A percentile compares a stretch with the other conserved stretches of the same genome.
Evolutionary conservation across 2,113 vertebrate species (phyloP).

Genomic region (Isichthys henryi): DNA sequence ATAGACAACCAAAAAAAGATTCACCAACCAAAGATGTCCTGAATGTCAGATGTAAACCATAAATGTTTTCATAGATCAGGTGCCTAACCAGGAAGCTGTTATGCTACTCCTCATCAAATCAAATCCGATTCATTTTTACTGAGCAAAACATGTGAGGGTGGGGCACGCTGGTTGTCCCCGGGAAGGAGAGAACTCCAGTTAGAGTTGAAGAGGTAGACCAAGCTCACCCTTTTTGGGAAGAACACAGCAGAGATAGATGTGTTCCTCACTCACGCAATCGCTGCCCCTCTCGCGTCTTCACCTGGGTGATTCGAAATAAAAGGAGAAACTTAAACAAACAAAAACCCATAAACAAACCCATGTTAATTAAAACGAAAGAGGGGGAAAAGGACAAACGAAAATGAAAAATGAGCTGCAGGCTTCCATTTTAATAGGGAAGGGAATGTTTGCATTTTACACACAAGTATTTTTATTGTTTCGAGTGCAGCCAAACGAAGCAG

Average conservation of each 20-base stretch:
- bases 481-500: neutral
- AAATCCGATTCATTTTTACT: constrained; percentile 15
- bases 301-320: constrained; percentile 35
- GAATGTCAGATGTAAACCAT: neutral
- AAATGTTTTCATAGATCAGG: neutral
- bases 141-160: constrained; percentile 25
- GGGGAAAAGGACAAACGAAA: constrained; percentile 13
- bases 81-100: neutral
- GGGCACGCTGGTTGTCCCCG: neutral
- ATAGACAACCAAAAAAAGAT: neutral
- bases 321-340: constrained; percentile 36
- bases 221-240: constrained; percentile 34
- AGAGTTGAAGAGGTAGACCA: constrained; percentile 34
- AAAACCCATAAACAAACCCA: constrained; percentile 14
- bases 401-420: neutral
- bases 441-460: neutral
- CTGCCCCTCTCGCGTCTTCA: constrained; percentile 25
- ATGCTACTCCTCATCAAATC: neutral
- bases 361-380: constrained; percentile 17
- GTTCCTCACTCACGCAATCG: constrained; percentile 30
- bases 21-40: neutral
- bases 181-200: constrained; percentile 22
- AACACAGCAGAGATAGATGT: constrained; percentile 33
- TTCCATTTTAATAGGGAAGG: neutral
- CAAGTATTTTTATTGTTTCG: constrained; percentile 1